Base-by-base conservation (phyloP, 2,797 vertebrate genomes). In the Zalophus californianus region DNA sequence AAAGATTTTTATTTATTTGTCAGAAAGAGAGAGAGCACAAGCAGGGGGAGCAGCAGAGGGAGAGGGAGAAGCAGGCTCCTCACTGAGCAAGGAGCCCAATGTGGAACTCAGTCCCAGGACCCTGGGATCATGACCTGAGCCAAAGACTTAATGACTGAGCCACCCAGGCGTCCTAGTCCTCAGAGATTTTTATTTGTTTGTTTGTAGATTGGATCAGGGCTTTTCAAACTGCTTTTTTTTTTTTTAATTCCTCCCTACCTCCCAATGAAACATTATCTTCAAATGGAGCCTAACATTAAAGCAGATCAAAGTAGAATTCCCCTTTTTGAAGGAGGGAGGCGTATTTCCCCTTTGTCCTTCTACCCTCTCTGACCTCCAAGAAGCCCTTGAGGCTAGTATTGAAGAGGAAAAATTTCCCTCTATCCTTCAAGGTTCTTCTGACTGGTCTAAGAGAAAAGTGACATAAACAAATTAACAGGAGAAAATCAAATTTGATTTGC, bases 231-330 rank as follows among this genome's bases (percentile, higher is more conserved):
- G 44, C 8, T 44, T 44, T 44, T n/a, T 62, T 75, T 54, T 56
- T n/a, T 75, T 44, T 64, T 11, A 1, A 77, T 89, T 56, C 14
- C 20, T 82, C 18, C 20, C 35, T 64, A 27, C 35, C 29, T 54
- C 21, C 62, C 18, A 18, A 23, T 35, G 70, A 90, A 93, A 91
- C 48, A 83, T 41, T 96, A 56, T 89, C 75, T 96, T 86, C 80
- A 86, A 75, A 90, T 56, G 10, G 56, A 79, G 16, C 4, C 38
- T 64, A 95, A 50, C 21, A 32, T 70, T 72, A 80, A 89, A 66
- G 50, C 32, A 86, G 52, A 89, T 79, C 38, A 82, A 84, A 96
- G 66, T 12, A 21, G 12, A 80, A 35, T n/a, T 41, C 13, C 3
- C 56, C 18, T 83, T 20, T 23, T 35, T 48, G 38, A 35, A 60